Conservation (phyloP, 2,797 vertebrate species). For the Coregonus sp. region DNA sequence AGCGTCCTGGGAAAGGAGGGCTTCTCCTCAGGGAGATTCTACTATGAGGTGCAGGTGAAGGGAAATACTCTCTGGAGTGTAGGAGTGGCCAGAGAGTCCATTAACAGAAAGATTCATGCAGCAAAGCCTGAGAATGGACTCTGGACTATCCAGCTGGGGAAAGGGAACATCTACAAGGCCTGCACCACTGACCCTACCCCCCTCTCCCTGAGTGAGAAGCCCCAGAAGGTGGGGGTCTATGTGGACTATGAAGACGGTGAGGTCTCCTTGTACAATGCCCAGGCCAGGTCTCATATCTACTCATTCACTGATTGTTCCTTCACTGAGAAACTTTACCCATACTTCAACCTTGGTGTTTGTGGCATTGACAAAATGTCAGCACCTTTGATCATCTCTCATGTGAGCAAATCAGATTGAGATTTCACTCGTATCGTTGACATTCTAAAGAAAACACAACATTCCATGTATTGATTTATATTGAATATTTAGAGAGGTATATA, state of each 20-base stretch:
- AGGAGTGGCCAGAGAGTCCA: conserved; percentile 62
- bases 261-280: conserved; percentile 4
- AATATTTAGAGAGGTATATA: background rate
- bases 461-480: background rate
- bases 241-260: conserved; percentile 22
- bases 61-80: conserved; percentile 72
- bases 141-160: conserved; percentile 67
- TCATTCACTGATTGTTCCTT: background rate
- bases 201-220: conserved; percentile 12
- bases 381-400: background rate
- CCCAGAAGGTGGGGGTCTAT: conserved; percentile 25
- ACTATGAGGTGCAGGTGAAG: conserved; percentile 71
- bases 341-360: background rate
- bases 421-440: background rate
- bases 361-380: background rate
- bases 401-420: background rate
- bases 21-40: conserved; percentile 66
- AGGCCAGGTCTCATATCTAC: conserved; percentile 4
- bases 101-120: conserved; percentile 62
- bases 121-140: conserved; percentile 65
- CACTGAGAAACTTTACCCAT: background rate
- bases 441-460: background rate
- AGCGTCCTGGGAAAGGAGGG: conserved; percentile 67
- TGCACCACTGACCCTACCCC: background rate
- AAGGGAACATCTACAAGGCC: conserved; percentile 60